Base-by-base conservation (phyloP, 2,888 invertebrate species). In the Tubulanus polymorphus region DNA sequence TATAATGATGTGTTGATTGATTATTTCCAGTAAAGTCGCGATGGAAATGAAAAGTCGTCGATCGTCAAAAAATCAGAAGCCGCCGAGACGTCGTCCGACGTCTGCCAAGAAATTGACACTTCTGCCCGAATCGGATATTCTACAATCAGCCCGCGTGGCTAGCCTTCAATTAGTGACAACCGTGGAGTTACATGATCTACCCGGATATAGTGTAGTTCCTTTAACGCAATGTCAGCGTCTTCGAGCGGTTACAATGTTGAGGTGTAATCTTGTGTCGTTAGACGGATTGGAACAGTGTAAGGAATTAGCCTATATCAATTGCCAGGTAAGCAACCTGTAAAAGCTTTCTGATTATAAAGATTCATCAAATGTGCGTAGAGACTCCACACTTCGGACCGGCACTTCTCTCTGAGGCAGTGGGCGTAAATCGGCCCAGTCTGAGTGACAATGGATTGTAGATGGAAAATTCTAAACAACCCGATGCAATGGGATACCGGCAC, bases 91-190 rank as follows among this genome's bases (percentile, higher is more conserved):
- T 25, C 61, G 71, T 35, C 73, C 74, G 5, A 59, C 70, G 1
- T 72, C 74, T 6, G 72, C 74, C 12, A 75, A 74, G 57, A 70
- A 66, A 51, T 54, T 74, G 41, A 62, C 67, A 6, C 65, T 64
- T 6, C 50, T 76, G 15, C 53, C 63, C 32, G 69, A 72, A 26
- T 55, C 59, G 12, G 50, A 67, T 1, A 66, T 76, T 5, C 53
- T 70, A 5, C 57, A 63, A 48, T 67, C 69, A 25, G 71, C 71
- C 3, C 59, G 64, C 41, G 68, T 66, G 3, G 61, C 63, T 2
- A 66, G 70, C 23, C 63, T 76, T 25, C 65, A 66, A 61, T 59
- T 75, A 74, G 72, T 76, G 48, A 71, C 73, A 3, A 73, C 73
- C 20, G 72, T 76, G n/a, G 65, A 70, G 56, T 55, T 76, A 45